Percentiles rank a stretch among this genome's conserved stretches.
These are phyloP conservation scores for Bathynomus jamesi DNA, from an alignment of 1,140 invertebrate species.

Conservation along the genomic window DNA sequence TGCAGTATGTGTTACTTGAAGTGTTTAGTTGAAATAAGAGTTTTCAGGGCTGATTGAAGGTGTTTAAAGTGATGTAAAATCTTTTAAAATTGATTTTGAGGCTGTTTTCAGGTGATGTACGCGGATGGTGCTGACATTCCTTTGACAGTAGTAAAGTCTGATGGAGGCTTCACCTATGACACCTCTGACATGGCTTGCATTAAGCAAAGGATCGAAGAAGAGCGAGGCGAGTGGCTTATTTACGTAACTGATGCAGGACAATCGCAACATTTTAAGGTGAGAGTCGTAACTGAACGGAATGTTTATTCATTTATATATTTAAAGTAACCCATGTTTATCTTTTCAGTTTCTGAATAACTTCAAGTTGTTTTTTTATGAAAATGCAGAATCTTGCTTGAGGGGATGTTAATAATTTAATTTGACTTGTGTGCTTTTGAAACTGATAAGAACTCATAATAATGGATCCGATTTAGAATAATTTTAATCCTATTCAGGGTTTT, in stretches of 20 bases:
- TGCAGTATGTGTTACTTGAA: too few relatives aligned
- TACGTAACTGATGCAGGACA: constrained; percentile 90
- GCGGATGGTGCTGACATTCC: constrained; percentile 56
- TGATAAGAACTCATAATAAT: not conserved
- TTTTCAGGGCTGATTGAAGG: too few relatives aligned
- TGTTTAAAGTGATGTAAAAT: too few relatives aligned
- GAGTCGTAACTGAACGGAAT: too few relatives aligned
- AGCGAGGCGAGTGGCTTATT: constrained; percentile 82
- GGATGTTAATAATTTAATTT: not conserved
- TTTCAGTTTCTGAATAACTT: not conserved
- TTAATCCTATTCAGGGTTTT: not conserved
- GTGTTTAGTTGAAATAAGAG: too few relatives aligned
- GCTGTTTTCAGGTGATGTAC: constrained; percentile 65
- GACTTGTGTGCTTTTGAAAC: not conserved
- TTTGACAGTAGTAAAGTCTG: constrained; percentile 92
- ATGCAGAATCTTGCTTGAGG: not conserved
- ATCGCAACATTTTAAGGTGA: constrained; percentile 70
- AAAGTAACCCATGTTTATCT: not conserved
- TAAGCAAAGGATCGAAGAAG: constrained; percentile 76
- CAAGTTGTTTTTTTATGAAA: not conserved
- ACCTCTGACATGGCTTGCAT: constrained; percentile 95
- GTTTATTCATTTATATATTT: too few relatives aligned
- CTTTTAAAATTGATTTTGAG: not conserved
- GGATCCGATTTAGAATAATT: not conserved
- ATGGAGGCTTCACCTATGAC: constrained; percentile 98